phyloP scores from a whole-genome alignment of 2,113 vertebrate species.

The Gnathonemus echidnorhynchus region DNA sequence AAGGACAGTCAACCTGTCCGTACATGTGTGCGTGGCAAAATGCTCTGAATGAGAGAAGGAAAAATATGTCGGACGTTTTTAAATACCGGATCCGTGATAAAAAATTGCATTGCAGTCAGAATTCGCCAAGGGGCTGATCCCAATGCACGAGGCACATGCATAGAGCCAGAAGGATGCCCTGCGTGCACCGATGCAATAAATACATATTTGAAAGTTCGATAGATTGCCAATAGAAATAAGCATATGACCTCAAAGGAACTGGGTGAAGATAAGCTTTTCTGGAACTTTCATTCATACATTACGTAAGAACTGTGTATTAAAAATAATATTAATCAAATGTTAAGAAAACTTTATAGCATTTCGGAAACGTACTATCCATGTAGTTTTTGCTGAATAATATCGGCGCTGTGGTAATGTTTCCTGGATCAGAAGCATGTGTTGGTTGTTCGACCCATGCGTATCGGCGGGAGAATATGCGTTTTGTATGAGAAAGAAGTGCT shows the following conservation, averaged over 20 bases:
- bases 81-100: neutral
- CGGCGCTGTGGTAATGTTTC: neutral
- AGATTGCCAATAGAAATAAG: neutral
- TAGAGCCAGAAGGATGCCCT: neutral
- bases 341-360: neutral
- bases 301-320: neutral
- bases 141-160: neutral
- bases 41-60: neutral
- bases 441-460: neutral
- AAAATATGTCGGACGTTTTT: neutral
- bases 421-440: neutral
- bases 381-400: neutral
- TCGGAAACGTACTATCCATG: neutral
- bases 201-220: neutral
- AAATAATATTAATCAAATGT: neutral
- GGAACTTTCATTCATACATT: neutral
- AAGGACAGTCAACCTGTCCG: neutral
- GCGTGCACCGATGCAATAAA: neutral
- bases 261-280: neutral
- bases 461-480: neutral
- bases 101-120: neutral
- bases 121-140: neutral
- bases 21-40: neutral
- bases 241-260: neutral
- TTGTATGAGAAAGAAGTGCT: neutral